Base-by-base conservation (phyloP, 1,140 invertebrate species). In the Drosophila yakuba region DNA sequence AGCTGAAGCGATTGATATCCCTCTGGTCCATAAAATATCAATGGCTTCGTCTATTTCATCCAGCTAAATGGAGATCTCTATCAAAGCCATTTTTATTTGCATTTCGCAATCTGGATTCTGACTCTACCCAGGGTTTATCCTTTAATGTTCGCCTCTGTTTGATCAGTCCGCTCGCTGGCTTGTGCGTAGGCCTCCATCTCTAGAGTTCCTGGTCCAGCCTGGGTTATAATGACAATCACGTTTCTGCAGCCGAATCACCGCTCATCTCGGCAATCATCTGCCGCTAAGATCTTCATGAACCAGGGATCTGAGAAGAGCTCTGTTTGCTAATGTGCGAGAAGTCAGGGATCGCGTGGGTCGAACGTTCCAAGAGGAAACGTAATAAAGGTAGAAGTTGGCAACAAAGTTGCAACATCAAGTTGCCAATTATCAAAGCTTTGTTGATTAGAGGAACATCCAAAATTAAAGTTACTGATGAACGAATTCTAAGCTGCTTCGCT, bases 241-340 rank as follows among this genome's bases (percentile, higher is more conserved):
- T 79, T 78, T 45, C 50, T 50, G 38, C 51, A 56, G 43, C 47
- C 17, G 54, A 35, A 76, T 52, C 69, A 69, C 72, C 63, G 74
- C 58, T 86, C 75, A 74, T 76, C 74, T 80, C 69, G 66, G 71
- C 63, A 75, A 64, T 74, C 69, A 86, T 86, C 82, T 81, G 78
- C 82, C 64, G 74, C 78, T 17, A 43, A 61, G 56, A 66, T 66
- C 45, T 35, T 8, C 36, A 35, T 32, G 56, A 76, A 71, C 67
- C 15, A 14, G 25, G 25, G 32, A 69, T 55, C 51, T 79, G 61
- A 20, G 50, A 48, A 80, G 60, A 57, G 61, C 43, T 61, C 58
- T 74, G 69, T 17, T 58, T 72, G 78, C 66, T 79, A 82, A 86
- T 88, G 78, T 88, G 78, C 56, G 56, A 82, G 73, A 47, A 54